These are phyloP conservation scores for Argya squamiceps DNA, from an alignment of 2,797 vertebrate genomes.

Conservation along the genomic window DNA sequence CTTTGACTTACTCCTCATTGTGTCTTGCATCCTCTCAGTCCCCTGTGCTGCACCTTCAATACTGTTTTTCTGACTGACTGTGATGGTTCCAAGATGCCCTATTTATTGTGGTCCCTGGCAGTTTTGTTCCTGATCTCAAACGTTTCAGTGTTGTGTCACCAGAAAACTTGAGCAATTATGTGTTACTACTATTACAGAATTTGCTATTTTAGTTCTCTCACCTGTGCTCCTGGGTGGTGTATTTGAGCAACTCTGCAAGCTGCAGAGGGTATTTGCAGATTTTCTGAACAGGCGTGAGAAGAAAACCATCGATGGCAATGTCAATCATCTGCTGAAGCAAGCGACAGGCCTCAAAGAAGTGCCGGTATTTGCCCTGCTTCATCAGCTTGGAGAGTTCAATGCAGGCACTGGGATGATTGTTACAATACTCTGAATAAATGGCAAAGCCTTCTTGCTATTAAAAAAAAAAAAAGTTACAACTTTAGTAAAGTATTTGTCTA, in stretches of 20 bases:
- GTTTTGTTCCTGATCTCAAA: neutral
- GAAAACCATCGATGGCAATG: slow-evolving; percentile 94
- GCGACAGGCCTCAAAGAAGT: slow-evolving; percentile 97
- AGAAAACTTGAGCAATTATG: neutral
- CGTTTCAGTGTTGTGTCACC: neutral
- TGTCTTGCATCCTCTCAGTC: neutral
- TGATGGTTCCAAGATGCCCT: neutral
- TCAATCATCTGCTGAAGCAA: slow-evolving; percentile 98
- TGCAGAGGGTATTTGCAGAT: slow-evolving; percentile 99
- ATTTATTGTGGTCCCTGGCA: neutral
- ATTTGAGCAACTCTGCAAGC: slow-evolving; percentile 96
- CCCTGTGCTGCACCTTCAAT: neutral
- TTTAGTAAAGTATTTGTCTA: neutral
- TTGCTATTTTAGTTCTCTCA: slow-evolving; percentile 37
- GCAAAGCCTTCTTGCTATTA: slow-evolving; percentile 91
- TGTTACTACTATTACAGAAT: neutral
- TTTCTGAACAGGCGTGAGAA: slow-evolving; percentile 97
- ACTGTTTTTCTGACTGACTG: neutral
- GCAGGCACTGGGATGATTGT: slow-evolving; percentile 92
- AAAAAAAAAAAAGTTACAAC: neutral
- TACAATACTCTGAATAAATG: slow-evolving; percentile 97
- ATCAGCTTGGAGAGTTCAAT: slow-evolving; percentile 90
- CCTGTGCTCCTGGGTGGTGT: slow-evolving; percentile 95
- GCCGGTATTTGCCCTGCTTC: slow-evolving; percentile 91
- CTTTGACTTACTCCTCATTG: neutral